Conservation (phyloP, 23 tunicate genomes). For the Ascidia mentula region DNA sequence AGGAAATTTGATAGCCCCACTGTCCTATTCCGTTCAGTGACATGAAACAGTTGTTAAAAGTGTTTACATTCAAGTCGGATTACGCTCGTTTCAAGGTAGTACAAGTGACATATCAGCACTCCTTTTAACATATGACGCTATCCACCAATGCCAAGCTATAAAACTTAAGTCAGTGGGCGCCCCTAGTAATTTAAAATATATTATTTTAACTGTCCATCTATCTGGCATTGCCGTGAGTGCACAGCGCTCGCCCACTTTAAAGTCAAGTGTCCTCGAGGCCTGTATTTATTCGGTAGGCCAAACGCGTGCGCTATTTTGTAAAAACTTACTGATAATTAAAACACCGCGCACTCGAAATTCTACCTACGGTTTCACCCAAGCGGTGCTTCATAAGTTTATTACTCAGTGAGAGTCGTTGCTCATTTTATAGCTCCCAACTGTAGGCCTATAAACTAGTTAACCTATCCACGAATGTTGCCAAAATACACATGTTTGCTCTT, state of each 20-base stretch:
- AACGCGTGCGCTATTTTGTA: slow-evolving; percentile 2
- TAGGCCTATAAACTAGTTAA: no score
- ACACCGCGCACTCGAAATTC: neutral
- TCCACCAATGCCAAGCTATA: no score
- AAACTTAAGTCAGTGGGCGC: no score
- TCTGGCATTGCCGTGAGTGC: neutral
- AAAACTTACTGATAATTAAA: neutral
- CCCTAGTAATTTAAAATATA: neutral
- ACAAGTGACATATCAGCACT: no score
- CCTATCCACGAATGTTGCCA: no score
- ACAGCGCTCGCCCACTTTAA: neutral
- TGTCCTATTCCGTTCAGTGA: neutral
- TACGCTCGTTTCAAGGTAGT: neutral
- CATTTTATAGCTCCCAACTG: no score
- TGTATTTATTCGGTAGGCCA: neutral
- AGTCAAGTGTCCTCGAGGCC: neutral
- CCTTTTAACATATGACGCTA: no score
- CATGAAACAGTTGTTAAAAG: slow-evolving; percentile 1
- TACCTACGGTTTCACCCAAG: no score
- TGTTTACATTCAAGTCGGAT: slow-evolving; percentile 4
- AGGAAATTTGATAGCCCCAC: slow-evolving; percentile 2
- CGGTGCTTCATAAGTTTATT: no score
- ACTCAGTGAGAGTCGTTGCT: no score
- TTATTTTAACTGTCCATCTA: neutral
- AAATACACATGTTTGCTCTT: no score